A percentile compares a stretch with the other conserved stretches of the same genome.
Conservation (phyloP, 2,888 invertebrate genomes). For the Drosophila prolongata region DNA sequence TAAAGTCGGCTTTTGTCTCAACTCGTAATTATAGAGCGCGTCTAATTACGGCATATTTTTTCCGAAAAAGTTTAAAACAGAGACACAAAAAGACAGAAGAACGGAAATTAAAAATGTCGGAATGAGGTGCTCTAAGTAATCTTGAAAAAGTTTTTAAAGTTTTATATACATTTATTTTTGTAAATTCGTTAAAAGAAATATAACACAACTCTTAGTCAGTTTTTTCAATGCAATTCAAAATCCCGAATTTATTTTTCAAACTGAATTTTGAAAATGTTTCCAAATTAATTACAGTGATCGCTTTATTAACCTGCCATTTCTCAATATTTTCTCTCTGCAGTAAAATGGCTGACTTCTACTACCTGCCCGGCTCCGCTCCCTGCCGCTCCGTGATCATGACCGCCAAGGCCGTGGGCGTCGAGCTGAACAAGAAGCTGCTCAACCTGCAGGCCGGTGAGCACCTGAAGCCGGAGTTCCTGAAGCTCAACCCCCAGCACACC, state of each 20-base stretch:
- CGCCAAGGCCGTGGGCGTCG: conserved; percentile 88
- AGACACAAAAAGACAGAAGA: not conserved
- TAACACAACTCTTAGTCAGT: too few species aligned
- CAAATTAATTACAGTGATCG: not conserved
- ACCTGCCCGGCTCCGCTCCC: conserved; percentile 87
- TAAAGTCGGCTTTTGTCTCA: conserved; percentile 26
- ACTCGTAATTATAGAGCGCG: conserved; percentile 24
- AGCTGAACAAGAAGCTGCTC: conserved; percentile 87
- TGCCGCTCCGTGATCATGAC: conserved; percentile 88
- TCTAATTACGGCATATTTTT: conserved; percentile 44
- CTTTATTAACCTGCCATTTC: not conserved
- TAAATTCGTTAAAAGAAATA: too few species aligned
- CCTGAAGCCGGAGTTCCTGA: conserved; percentile 88
- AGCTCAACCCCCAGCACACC: conserved; percentile 93
- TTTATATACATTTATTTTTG: too few species aligned
- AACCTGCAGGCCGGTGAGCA: conserved; percentile 88
- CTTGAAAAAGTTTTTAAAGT: too few species aligned
- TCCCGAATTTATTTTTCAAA: too few species aligned
- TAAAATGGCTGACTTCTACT: conserved; percentile 87
- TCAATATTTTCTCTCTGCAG: conserved; percentile 21
- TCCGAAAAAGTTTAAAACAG: not conserved
- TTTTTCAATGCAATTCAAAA: too few species aligned
- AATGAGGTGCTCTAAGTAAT: too few species aligned
- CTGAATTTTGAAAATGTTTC: too few species aligned
- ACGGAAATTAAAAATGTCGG: too few species aligned